Evolutionary conservation across 2,113 vertebrate species (phyloP).

Genomic region (Alligator sinensis): DNA sequence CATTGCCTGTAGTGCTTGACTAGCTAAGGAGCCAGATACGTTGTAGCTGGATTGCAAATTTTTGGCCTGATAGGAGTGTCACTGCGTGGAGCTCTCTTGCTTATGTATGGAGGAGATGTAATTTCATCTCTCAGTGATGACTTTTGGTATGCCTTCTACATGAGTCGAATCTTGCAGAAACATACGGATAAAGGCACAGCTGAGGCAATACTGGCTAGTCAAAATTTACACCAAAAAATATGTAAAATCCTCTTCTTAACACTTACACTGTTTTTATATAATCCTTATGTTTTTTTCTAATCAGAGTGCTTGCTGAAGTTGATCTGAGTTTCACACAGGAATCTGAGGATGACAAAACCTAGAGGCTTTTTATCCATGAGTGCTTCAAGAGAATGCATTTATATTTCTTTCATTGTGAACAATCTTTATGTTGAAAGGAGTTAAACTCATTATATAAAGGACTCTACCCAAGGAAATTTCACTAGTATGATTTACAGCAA

Average conservation of each 20-base stretch:
- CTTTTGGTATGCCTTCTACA: too few species aligned
- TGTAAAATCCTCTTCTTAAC: neutral
- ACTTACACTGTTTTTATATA: slow-evolving; percentile 16
- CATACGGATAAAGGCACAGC: neutral
- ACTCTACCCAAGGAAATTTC: neutral
- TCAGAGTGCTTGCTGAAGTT: neutral
- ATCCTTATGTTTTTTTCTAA: neutral
- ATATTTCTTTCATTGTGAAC: neutral
- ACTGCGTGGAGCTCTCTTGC: neutral
- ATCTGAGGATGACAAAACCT: slow-evolving; percentile 13
- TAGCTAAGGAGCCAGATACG: neutral
- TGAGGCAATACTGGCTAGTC: neutral
- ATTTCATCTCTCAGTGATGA: too few species aligned
- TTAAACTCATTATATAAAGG: neutral
- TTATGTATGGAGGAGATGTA: neutral
- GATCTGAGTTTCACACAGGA: neutral
- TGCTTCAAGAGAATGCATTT: neutral
- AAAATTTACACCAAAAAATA: neutral
- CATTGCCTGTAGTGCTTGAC: neutral
- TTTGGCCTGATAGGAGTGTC: neutral
- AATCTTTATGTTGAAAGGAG: neutral
- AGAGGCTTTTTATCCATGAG: slow-evolving; percentile 37
- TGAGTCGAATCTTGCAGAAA: too few species aligned
- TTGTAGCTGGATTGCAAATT: neutral
- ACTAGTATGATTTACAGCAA: neutral